A percentile compares a stretch with the other conserved stretches of the same genome.
Conservation (phyloP, 1,140 invertebrate genomes). For the Drosophila teissieri region DNA sequence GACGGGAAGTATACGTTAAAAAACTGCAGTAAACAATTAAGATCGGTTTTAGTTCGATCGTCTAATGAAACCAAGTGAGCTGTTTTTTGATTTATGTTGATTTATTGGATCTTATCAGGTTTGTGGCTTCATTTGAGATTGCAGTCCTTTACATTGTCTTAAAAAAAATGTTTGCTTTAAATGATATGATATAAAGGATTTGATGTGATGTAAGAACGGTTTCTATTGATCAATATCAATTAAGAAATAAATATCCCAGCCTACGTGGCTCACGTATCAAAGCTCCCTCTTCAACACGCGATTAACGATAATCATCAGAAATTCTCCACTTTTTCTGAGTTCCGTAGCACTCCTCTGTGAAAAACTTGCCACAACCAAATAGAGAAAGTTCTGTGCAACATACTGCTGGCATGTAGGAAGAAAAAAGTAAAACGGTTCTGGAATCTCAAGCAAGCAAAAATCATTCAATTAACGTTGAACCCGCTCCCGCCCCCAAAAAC, state of each 20-base stretch:
- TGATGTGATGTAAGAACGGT: not conserved
- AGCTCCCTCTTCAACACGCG: conserved; percentile 11
- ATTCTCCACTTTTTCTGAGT: conserved; percentile 19
- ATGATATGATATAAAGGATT: too few relatives aligned
- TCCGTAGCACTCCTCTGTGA: not conserved
- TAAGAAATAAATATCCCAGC: not conserved
- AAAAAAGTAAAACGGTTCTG: conserved; percentile 36
- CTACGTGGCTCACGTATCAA: not conserved
- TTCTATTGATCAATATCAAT: not conserved
- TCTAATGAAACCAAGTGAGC: too few relatives aligned
- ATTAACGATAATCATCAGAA: conserved; percentile 29
- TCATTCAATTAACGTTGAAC: conserved; percentile 44
- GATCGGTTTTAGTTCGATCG: not conserved
- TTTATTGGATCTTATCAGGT: too few relatives aligned
- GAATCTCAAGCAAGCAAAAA: conserved; percentile 46
- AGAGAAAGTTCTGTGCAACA: conserved; percentile 43
- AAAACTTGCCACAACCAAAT: conserved; percentile 38
- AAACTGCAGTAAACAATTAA: conserved; percentile 6
- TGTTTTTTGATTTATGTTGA: too few relatives aligned
- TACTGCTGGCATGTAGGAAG: conserved; percentile 1
- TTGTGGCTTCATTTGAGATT: too few relatives aligned
- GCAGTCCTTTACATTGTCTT: too few relatives aligned
- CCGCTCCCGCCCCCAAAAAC: not conserved
- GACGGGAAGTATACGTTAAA: conserved; percentile 19
- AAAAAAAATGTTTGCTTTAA: too few relatives aligned